Evolutionary conservation across 2,113 vertebrate species (phyloP).

Genomic region (Synodontis membranacea): DNA sequence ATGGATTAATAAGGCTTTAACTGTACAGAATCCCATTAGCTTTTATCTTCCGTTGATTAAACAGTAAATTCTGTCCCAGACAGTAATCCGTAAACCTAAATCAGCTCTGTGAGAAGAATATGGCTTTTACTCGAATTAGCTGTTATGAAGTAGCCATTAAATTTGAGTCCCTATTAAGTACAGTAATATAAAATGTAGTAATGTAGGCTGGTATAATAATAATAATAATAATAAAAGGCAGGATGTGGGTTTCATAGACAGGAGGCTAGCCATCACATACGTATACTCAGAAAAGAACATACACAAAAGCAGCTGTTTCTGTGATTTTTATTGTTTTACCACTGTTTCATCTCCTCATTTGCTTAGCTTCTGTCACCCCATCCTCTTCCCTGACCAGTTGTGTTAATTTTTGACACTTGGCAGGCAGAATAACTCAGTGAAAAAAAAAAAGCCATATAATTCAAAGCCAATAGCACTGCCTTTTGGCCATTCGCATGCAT

Average conservation of each 20-base stretch:
- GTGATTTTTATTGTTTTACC: not conserved
- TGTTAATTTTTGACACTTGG: not conserved
- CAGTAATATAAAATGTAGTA: not conserved
- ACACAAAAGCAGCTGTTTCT: not conserved
- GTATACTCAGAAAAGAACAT: not conserved
- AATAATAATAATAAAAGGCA: no score
- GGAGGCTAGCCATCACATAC: not conserved
- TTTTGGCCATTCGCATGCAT: not conserved
- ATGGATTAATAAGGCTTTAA: constrained; percentile 53
- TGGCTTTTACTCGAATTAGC: constrained; percentile 9
- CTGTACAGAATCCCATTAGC: constrained; percentile 63
- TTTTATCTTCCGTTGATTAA: constrained; percentile 63
- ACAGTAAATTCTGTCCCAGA: constrained; percentile 55
- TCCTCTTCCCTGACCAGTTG: no score
- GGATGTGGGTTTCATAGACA: not conserved
- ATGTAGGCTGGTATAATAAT: not conserved
- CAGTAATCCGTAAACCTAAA: constrained; percentile 60
- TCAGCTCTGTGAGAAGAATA: constrained; percentile 38
- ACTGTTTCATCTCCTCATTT: not conserved
- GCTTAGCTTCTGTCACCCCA: not conserved
- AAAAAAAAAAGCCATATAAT: not conserved
- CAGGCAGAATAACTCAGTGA: not conserved
- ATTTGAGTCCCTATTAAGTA: constrained; percentile 17
- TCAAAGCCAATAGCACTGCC: not conserved
- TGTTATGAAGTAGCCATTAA: constrained; percentile 25